A percentile compares a stretch with the other conserved stretches of the same genome.
Conservation (phyloP, 2,113 vertebrate genomes). For the Hypanus sabinus region DNA sequence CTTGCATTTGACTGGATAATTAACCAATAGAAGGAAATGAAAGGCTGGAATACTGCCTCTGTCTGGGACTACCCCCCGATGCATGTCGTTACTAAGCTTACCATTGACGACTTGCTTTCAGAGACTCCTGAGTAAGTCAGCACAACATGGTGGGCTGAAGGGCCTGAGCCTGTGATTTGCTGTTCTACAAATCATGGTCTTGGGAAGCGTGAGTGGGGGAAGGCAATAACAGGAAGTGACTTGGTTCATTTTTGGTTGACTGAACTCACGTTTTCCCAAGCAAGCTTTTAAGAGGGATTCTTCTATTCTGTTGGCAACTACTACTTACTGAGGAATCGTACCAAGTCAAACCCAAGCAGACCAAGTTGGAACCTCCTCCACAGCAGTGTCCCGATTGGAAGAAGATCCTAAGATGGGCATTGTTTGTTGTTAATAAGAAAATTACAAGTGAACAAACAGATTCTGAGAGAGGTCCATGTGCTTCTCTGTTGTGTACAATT, state of each 20-base stretch:
- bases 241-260: background rate
- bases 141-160: too few relatives aligned
- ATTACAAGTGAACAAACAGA: background rate
- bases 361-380: background rate
- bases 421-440: too few relatives aligned
- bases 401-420: background rate
- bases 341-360: background rate
- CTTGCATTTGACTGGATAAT: background rate
- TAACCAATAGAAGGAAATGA: background rate
- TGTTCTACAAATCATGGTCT: background rate
- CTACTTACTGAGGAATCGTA: background rate
- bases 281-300: background rate
- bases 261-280: background rate
- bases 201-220: background rate
- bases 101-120: background rate
- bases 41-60: background rate
- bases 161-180: too few relatives aligned
- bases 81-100: background rate
- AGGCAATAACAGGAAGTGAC: background rate
- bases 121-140: background rate
- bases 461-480: background rate
- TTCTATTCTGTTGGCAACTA: background rate
- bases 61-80: background rate
- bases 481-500: background rate
- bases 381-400: background rate